phyloP scores from a whole-genome alignment of 2,113 vertebrate genomes.

The Sinocyclocheilus anshuiensis region DNA sequence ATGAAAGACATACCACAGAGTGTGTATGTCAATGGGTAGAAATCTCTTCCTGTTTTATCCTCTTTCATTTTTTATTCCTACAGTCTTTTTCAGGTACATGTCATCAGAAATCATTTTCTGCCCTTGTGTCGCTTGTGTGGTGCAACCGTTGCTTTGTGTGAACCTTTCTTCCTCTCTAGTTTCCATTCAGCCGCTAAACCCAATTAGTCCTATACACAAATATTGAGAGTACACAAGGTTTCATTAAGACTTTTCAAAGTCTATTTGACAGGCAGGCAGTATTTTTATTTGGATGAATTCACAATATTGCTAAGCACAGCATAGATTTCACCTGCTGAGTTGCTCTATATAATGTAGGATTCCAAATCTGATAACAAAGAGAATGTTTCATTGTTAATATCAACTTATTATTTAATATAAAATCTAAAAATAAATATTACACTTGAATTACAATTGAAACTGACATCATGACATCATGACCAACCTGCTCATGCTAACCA shows the following conservation, averaged over 20 bases:
- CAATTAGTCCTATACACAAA: not conserved
- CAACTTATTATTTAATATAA: no score
- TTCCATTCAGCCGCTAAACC: not conserved
- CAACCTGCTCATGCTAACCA: no score
- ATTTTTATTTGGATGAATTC: not conserved
- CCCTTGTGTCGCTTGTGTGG: not conserved
- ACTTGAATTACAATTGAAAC: no score
- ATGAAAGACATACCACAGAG: conserved; percentile 45
- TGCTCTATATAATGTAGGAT: not conserved
- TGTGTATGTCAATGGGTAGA: not conserved
- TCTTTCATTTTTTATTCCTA: not conserved
- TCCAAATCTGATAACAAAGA: no score
- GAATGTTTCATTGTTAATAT: no score
- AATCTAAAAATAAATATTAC: no score
- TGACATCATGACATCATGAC: no score
- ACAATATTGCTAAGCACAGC: not conserved
- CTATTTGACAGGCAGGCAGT: not conserved
- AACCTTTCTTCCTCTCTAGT: not conserved
- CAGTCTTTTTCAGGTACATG: not conserved
- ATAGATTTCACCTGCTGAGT: conserved; percentile 10
- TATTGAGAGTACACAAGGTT: not conserved
- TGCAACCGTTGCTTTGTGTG: conserved; percentile 7
- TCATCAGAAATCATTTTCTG: conserved; percentile 11
- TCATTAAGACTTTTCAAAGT: not conserved
- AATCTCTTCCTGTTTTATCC: not conserved